These are phyloP conservation scores for Oopsacas minuta DNA, from an alignment of 37 sponge, comb jelly and placozoan genomes.

Conservation along the genomic window DNA sequence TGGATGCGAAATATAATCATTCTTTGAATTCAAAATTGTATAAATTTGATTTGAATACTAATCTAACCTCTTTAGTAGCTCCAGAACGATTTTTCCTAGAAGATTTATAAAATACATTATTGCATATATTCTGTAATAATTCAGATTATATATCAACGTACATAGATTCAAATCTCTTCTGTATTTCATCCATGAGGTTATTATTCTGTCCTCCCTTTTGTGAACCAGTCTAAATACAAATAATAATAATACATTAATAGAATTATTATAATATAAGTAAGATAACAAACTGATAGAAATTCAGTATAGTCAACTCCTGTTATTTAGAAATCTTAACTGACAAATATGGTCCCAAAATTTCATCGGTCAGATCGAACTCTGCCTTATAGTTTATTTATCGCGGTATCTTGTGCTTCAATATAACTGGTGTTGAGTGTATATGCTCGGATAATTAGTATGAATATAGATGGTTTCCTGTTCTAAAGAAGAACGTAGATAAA, in stretches of 20 bases:
- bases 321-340: no score
- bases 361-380: no score
- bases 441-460: no score
- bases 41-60: neutral
- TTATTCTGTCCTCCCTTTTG: neutral
- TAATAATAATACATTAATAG: no score
- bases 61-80: neutral
- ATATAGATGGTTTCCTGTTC: no score
- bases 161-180: neutral
- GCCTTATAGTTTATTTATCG: no score
- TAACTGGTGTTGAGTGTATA: no score
- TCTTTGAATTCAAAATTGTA: neutral
- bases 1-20: neutral
- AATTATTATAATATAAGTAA: no score
- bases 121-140: neutral
- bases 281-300: no score
- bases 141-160: neutral
- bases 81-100: neutral
- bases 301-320: no score
- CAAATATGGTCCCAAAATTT: no score
- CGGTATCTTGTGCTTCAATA: no score
- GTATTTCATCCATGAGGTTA: constrained; percentile 5
- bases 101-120: neutral
- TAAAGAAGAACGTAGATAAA: neutral
- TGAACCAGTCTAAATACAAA: neutral